Conservation (phyloP, 1,140 invertebrate species). For the Batillaria attramentaria region DNA sequence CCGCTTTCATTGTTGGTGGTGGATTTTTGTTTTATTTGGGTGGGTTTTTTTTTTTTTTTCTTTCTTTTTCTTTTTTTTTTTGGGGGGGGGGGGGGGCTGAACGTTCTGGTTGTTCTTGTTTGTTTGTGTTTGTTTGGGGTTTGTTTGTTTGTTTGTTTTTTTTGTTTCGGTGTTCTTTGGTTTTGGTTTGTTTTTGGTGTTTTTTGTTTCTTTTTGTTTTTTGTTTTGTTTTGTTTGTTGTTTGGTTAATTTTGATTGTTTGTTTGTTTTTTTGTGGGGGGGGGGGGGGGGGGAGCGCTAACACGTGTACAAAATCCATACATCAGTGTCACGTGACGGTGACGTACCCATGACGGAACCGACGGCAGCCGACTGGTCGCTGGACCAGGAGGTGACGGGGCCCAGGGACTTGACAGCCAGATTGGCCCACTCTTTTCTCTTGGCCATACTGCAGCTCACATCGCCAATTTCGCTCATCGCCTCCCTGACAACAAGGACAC, state of each 20-base stretch:
- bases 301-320: not conserved
- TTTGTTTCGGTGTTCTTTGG: not conserved
- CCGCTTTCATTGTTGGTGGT: too few relatives aligned
- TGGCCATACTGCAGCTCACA: not conserved
- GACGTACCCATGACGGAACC: not conserved
- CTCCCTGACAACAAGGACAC: not conserved
- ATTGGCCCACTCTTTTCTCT: conserved; percentile 5
- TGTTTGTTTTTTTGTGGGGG: not conserved
- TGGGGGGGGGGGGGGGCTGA: too few relatives aligned
- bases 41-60: too few relatives aligned
- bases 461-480: conserved; percentile 10
- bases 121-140: not conserved
- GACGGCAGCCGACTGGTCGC: not conserved
- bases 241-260: not conserved
- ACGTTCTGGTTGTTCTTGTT: not conserved
- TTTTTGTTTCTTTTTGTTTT: too few relatives aligned
- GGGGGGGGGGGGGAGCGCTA: not conserved
- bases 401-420: not conserved
- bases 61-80: too few relatives aligned
- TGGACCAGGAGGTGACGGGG: not conserved
- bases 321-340: too few relatives aligned
- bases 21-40: not conserved
- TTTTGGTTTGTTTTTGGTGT: not conserved
- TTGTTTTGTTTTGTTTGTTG: not conserved
- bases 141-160: not conserved